Percentiles rank a stretch among this genome's conserved stretches.
Evolutionary conservation across 2,797 vertebrate genomes (phyloP).

Genomic region (Tolypeutes matacus): DNA sequence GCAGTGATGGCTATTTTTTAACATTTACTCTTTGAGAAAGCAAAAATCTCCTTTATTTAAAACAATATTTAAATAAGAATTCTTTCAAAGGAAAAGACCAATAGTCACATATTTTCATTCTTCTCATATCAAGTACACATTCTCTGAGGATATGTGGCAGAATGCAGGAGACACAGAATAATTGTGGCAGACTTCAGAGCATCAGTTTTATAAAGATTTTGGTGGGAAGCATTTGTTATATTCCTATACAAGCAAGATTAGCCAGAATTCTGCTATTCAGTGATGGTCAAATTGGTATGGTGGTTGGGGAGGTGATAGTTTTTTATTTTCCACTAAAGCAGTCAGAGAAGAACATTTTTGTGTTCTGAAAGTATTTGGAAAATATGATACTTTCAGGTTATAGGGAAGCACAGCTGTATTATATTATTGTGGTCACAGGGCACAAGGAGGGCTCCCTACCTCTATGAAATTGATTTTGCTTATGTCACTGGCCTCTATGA

Average conservation of each 20-base stretch:
- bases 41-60: constrained; percentile 45
- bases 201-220: constrained; percentile 68
- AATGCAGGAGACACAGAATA: constrained; percentile 41
- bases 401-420: background rate
- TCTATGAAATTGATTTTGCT: background rate
- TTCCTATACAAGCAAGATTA: constrained; percentile 66
- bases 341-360: constrained; percentile 52
- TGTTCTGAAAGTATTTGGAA: constrained; percentile 54
- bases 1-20: constrained; percentile 39
- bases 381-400: constrained; percentile 37
- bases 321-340: constrained; percentile 63
- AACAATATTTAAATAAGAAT: constrained; percentile 44
- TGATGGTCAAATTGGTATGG: constrained; percentile 44
- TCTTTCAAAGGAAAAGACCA: constrained; percentile 62
- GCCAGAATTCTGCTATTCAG: constrained; percentile 60
- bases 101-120: constrained; percentile 60
- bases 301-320: background rate
- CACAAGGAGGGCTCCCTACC: background rate
- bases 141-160: constrained; percentile 41
- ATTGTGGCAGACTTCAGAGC: constrained; percentile 66
- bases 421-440: background rate
- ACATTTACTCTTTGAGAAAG: constrained; percentile 52
- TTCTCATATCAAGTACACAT: constrained; percentile 63
- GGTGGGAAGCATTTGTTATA: constrained; percentile 52
- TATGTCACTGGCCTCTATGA: background rate